Conservation (phyloP, 2,113 vertebrate genomes). For the Aspidoscelis tigris region DNA sequence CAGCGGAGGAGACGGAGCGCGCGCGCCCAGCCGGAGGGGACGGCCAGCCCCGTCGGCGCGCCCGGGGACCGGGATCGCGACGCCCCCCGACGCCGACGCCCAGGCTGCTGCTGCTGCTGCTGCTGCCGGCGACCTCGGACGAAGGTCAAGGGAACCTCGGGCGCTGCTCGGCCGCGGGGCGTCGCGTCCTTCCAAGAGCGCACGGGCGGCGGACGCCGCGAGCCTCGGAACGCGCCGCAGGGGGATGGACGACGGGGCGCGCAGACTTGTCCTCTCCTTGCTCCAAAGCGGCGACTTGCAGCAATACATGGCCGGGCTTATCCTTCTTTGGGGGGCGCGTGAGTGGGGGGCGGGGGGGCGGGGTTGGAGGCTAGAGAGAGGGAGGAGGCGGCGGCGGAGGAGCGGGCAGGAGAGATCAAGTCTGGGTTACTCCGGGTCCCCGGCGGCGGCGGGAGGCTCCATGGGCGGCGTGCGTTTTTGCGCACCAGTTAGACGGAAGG, state of each 20-base stretch:
- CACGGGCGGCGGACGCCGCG: not conserved
- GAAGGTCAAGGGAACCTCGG: not conserved
- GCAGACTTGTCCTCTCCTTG: constrained; percentile 23
- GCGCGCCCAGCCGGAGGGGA: no score
- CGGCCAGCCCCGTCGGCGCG: not conserved
- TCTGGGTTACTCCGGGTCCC: not conserved
- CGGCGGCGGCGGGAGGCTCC: not conserved
- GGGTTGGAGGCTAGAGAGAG: no score
- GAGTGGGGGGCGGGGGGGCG: not conserved
- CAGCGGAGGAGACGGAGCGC: no score
- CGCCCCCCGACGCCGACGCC: no score
- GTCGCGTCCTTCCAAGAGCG: not conserved
- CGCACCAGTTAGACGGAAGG: no score
- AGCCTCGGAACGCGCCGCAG: no score
- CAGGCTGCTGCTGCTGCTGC: not conserved
- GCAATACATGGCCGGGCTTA: constrained; percentile 6
- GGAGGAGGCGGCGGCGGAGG: not conserved
- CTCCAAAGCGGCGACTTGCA: not conserved
- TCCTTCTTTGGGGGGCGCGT: no score
- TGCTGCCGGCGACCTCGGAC: not conserved
- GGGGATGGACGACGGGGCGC: not conserved
- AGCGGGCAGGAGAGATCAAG: no score
- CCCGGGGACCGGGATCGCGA: not conserved
- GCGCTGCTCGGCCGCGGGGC: not conserved
- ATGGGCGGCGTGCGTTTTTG: not conserved